Conservation (phyloP, 1,140 invertebrate species). For the Drosophila aff. region DNA sequence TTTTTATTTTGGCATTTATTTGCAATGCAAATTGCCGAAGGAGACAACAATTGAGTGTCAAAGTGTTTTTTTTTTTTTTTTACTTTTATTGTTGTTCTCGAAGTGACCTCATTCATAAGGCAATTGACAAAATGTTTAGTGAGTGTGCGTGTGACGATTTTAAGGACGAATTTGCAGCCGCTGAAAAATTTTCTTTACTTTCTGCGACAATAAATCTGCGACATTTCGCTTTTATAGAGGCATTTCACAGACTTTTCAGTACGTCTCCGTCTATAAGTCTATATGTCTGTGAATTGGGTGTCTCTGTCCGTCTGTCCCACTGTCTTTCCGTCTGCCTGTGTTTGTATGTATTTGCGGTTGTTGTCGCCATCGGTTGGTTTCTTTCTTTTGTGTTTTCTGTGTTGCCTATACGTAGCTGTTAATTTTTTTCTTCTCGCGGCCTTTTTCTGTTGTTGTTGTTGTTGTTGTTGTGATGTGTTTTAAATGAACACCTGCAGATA, state of each 20-base stretch:
- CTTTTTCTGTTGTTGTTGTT: conserved; percentile 73
- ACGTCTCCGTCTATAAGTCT: conserved; percentile 28
- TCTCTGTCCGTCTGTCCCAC: conserved; percentile 27
- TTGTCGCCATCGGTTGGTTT: conserved; percentile 69
- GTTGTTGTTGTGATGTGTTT: conserved; percentile 73
- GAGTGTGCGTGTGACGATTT: background rate
- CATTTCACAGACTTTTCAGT: conserved; percentile 73
- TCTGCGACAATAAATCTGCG: conserved; percentile 59
- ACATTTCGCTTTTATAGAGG: conserved; percentile 15
- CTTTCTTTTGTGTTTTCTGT: conserved; percentile 60
- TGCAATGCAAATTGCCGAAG: conserved; percentile 66
- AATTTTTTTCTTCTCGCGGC: conserved; percentile 63
- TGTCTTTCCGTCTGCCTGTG: conserved; percentile 12
- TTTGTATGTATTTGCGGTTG: conserved; percentile 51
- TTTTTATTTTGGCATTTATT: conserved; percentile 56
- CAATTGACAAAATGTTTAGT: conserved; percentile 35
- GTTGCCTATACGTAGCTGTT: conserved; percentile 72
- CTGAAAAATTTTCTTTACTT: conserved; percentile 23
- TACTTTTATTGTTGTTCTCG: conserved; percentile 30
- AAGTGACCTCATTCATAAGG: conserved; percentile 58
- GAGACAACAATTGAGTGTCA: conserved; percentile 47
- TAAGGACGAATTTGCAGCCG: conserved; percentile 20
- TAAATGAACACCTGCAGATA: conserved; percentile 85
- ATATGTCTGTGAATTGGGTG: conserved; percentile 16
- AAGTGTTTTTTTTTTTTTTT: conserved; percentile 16